A percentile compares a stretch with the other conserved stretches of the same genome.
Evolutionary conservation across 1,140 invertebrate genomes (phyloP).

Genomic region (Episyrphus balteatus): DNA sequence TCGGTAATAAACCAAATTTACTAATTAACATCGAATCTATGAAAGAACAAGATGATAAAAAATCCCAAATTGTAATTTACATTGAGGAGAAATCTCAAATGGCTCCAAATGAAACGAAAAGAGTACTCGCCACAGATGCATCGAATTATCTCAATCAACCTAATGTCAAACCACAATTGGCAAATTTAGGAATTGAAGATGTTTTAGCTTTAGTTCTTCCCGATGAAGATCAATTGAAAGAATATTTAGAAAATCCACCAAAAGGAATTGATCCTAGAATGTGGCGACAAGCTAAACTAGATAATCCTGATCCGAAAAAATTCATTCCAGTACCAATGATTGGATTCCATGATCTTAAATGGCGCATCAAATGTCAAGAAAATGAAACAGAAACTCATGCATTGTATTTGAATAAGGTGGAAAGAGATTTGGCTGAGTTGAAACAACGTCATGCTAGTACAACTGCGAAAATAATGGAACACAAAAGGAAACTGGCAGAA

Average conservation of each 20-base stretch:
- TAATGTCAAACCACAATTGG: constrained; percentile 55
- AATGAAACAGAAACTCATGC: constrained; percentile 69
- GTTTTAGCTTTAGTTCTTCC: constrained; percentile 52
- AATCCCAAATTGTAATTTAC: constrained; percentile 67
- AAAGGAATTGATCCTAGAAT: constrained; percentile 62
- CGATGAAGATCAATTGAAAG: constrained; percentile 64
- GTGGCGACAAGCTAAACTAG: constrained; percentile 83
- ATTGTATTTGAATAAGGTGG: constrained; percentile 61
- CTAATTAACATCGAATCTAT: constrained; percentile 64
- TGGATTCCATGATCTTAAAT: constrained; percentile 67
- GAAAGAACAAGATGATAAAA: constrained; percentile 60
- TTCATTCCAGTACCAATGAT: constrained; percentile 88
- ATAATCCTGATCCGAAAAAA: constrained; percentile 81
- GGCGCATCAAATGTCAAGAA: constrained; percentile 70
- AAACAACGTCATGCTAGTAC: constrained; percentile 60
- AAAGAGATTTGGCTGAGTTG: constrained; percentile 62
- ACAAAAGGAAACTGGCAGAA: constrained; percentile 61
- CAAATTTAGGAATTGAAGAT: constrained; percentile 51
- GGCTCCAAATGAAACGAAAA: constrained; percentile 46
- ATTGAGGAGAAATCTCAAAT: constrained; percentile 63
- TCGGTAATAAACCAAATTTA: constrained; percentile 77
- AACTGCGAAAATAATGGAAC: constrained; percentile 59
- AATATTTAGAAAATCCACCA: constrained; percentile 82
- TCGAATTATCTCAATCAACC: constrained; percentile 54
- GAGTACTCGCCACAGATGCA: constrained; percentile 65